A percentile compares a stretch with the other conserved stretches of the same genome.
Evolutionary conservation across 2,888 invertebrate genomes (phyloP).

Genomic region (Cheilosia scutellata): DNA sequence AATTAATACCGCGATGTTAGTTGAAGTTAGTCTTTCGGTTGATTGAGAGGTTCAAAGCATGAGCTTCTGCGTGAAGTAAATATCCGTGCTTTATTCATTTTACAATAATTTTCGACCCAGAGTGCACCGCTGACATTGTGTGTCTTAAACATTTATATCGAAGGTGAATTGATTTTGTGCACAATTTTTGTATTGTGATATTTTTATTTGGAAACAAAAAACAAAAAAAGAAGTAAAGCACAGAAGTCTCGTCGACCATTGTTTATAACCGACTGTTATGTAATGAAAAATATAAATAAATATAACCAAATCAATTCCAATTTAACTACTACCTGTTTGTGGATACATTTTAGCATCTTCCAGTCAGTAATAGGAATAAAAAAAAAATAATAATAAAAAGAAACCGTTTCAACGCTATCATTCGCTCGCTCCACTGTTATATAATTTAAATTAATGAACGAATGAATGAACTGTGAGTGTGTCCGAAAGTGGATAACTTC

Average conservation of each 20-base stretch:
- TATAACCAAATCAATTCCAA: not conserved
- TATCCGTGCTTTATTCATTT: conserved; percentile 23
- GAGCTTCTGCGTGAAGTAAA: conserved; percentile 44
- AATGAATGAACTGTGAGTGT: conserved; percentile 40
- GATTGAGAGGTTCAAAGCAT: conserved; percentile 65
- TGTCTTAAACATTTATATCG: conserved; percentile 9
- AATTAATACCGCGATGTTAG: conserved; percentile 60
- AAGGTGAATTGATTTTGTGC: conserved; percentile 56
- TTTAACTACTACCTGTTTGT: not conserved
- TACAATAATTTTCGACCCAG: conserved; percentile 18
- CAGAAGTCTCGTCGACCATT: not conserved
- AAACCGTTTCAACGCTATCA: not conserved
- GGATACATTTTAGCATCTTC: not conserved
- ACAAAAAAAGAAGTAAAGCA: not conserved
- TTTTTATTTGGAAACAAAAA: not conserved
- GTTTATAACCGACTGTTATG: conserved; percentile 5
- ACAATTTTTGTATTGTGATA: conserved; percentile 15
- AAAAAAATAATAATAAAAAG: conserved; percentile 5
- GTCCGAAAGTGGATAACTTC: conserved; percentile 19
- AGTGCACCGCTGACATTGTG: conserved; percentile 17
- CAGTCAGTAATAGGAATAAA: not conserved
- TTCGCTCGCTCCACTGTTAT: conserved; percentile 23
- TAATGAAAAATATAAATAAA: not conserved
- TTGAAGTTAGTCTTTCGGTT: conserved; percentile 67
- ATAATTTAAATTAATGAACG: conserved; percentile 40